Conservation (phyloP, 1,140 invertebrate species). For the Ruditapes philippinarum region DNA sequence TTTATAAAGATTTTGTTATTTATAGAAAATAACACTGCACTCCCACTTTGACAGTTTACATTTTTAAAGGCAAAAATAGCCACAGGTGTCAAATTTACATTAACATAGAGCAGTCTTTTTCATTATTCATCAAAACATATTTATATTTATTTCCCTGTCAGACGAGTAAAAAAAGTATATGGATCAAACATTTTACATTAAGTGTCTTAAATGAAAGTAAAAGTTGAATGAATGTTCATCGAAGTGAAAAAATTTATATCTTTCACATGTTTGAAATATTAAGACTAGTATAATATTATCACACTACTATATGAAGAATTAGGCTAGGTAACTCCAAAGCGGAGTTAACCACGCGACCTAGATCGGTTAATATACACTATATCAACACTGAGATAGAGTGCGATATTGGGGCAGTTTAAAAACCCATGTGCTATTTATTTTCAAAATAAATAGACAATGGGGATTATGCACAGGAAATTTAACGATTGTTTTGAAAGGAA, state of each 20-base stretch:
- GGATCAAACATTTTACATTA: neutral
- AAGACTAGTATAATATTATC: neutral
- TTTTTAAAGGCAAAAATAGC: neutral
- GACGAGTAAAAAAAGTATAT: neutral
- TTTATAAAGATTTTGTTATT: too few relatives aligned
- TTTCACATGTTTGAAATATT: slow-evolving; percentile 3
- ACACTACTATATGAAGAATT: neutral
- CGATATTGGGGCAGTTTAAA: neutral
- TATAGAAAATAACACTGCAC: too few relatives aligned
- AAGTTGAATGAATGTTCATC: neutral
- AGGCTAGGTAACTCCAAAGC: neutral
- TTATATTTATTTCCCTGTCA: neutral
- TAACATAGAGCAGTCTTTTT: neutral
- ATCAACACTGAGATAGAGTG: neutral
- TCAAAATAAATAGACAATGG: neutral
- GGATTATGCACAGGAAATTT: neutral
- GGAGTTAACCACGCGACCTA: slow-evolving; percentile 21
- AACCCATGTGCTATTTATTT: slow-evolving; percentile 37
- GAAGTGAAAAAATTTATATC: neutral
- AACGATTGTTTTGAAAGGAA: neutral
- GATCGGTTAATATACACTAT: neutral
- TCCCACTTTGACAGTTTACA: too few relatives aligned
- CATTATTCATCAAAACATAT: neutral
- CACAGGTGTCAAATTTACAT: neutral
- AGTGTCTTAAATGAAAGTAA: slow-evolving; percentile 10